Percentiles rank a stretch among this genome's conserved stretches.
phyloP scores from a whole-genome alignment of 92 coral and sea anemone species.

The Paragorgia papillata region DNA sequence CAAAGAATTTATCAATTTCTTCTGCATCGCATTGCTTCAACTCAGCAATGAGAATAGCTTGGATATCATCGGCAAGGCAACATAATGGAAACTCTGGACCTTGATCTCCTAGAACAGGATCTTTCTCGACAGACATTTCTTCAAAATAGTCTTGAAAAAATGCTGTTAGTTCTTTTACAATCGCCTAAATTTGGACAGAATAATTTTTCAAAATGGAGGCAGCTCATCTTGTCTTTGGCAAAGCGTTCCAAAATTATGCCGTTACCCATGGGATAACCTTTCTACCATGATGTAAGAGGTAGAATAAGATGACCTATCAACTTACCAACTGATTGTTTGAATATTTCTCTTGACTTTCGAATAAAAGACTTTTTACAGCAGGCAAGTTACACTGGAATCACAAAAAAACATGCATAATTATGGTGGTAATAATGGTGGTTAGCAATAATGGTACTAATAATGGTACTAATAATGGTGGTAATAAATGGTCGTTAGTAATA shows the following conservation, averaged over 20 bases:
- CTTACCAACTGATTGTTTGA: conserved; percentile 16
- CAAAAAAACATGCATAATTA: no score
- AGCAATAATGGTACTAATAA: no score
- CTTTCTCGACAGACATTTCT: conserved; percentile 73
- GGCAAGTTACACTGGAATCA: conserved; percentile 21
- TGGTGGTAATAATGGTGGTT: no score
- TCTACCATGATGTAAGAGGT: no score
- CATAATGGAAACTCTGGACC: conserved; percentile 81
- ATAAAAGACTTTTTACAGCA: neutral
- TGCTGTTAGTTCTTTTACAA: conserved; percentile 79
- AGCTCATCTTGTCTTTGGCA: no score
- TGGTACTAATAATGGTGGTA: no score
- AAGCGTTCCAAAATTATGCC: no score
- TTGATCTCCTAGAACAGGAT: conserved; percentile 78
- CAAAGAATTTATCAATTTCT: conserved; percentile 71
- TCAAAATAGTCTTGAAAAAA: conserved; percentile 72
- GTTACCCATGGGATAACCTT: no score
- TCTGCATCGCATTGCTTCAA: conserved; percentile 58
- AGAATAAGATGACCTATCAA: no score
- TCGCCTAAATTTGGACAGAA: conserved; percentile 50
- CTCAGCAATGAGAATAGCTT: conserved; percentile 55
- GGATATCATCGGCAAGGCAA: conserved; percentile 58
- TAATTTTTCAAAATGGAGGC: neutral
- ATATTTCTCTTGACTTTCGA: conserved; percentile 2
- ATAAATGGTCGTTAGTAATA: no score